A percentile compares a stretch with the other conserved stretches of the same genome.
These are phyloP conservation scores for Drusus annulatus DNA, from an alignment of 1,140 invertebrate genomes.

Conservation along the genomic window DNA sequence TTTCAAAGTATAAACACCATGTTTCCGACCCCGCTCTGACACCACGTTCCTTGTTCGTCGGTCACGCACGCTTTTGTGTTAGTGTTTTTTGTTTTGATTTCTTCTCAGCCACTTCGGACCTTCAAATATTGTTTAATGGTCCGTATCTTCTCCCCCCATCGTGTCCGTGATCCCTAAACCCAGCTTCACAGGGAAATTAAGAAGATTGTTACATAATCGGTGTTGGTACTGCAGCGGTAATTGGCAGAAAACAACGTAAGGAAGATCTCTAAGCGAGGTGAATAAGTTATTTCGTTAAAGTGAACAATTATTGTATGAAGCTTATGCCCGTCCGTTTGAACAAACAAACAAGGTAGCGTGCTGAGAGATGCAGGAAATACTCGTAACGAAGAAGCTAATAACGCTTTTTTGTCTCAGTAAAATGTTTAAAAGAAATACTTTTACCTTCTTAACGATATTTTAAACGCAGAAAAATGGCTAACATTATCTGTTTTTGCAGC, in stretches of 20 bases:
- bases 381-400: too few species aligned
- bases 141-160: neutral
- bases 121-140: slow-evolving; percentile 38
- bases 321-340: too few species aligned
- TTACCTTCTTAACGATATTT: too few species aligned
- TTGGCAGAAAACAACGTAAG: neutral
- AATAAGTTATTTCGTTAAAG: neutral
- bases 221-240: neutral
- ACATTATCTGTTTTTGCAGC: too few species aligned
- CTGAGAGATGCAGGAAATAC: too few species aligned
- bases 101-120: slow-evolving; percentile 29
- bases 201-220: slow-evolving; percentile 8
- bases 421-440: too few species aligned
- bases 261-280: neutral
- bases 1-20: too few species aligned
- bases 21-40: neutral
- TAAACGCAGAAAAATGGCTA: too few species aligned
- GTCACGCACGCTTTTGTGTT: slow-evolving; percentile 50
- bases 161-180: neutral
- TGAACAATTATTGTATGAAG: neutral
- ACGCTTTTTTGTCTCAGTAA: too few species aligned
- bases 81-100: slow-evolving; percentile 19
- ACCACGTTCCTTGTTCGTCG: slow-evolving; percentile 10
- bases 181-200: neutral
- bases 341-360: too few species aligned